phyloP scores from a whole-genome alignment of 2,797 vertebrate genomes.

The Melanogrammus aeglefinus region DNA sequence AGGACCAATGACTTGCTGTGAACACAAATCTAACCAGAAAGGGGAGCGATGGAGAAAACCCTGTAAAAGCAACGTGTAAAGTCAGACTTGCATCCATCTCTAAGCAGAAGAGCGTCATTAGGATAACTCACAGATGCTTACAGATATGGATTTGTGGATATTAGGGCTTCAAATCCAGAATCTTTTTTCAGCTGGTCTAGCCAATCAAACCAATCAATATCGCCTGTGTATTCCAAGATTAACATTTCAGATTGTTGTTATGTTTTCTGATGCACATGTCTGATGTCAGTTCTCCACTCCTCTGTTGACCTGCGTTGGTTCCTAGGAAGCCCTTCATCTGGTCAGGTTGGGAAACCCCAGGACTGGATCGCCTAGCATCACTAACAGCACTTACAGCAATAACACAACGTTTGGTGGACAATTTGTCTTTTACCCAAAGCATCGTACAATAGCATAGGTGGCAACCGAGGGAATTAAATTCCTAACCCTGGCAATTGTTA shows the following conservation, averaged over 20 bases:
- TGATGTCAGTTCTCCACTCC: not conserved
- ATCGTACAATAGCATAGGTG: not conserved
- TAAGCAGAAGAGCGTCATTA: no score
- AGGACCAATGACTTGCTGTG: not conserved
- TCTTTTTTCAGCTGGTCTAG: no score
- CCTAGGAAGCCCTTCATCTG: not conserved
- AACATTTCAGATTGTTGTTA: not conserved
- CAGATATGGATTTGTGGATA: no score
- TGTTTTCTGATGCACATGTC: not conserved
- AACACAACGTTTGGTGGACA: not conserved
- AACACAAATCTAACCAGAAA: not conserved
- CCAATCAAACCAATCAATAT: no score
- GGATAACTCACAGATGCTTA: no score
- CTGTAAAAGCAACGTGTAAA: no score
- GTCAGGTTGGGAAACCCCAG: no score
- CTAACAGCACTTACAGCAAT: not conserved
- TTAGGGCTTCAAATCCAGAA: no score
- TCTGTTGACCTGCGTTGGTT: not conserved
- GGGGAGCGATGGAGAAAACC: not conserved
- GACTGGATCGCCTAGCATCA: not conserved
- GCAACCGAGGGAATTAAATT: not conserved
- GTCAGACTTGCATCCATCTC: no score
- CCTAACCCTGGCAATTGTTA: not conserved
- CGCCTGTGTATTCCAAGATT: no score
- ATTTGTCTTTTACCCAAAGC: not conserved